Evolutionary conservation across 1,140 invertebrate genomes (phyloP).

Genomic region (Ephestia elutella): DNA sequence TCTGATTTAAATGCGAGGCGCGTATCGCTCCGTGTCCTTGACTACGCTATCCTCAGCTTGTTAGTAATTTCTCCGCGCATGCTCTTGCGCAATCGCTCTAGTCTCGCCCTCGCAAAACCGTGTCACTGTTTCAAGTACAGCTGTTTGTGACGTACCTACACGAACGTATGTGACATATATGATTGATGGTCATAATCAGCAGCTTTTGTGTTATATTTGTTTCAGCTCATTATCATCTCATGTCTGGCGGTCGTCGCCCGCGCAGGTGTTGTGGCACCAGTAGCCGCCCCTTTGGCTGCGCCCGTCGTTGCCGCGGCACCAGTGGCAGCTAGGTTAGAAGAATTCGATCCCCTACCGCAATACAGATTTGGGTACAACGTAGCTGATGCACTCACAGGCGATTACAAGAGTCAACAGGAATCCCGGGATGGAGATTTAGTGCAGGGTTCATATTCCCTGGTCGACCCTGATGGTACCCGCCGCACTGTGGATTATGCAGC

Average conservation of each 20-base stretch:
- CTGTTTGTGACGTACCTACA: slow-evolving; percentile 28
- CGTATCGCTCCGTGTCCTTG: slow-evolving; percentile 45
- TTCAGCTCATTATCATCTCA: slow-evolving; percentile 50
- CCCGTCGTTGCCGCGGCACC: slow-evolving; percentile 45
- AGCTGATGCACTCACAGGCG: slow-evolving; percentile 75
- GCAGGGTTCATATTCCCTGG: slow-evolving; percentile 77
- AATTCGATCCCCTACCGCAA: slow-evolving; percentile 77
- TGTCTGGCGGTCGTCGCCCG: slow-evolving; percentile 49
- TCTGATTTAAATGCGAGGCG: slow-evolving; percentile 40
- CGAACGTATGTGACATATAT: slow-evolving; percentile 1
- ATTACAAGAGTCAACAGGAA: slow-evolving; percentile 69
- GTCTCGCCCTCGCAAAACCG: slow-evolving; percentile 53
- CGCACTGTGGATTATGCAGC: slow-evolving; percentile 79
- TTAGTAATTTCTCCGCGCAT: slow-evolving; percentile 60
- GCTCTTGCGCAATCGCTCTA: slow-evolving; percentile 52
- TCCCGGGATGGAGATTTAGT: slow-evolving; percentile 77
- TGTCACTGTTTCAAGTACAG: slow-evolving; percentile 68
- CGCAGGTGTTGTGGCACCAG: slow-evolving; percentile 37
- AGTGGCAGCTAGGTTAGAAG: slow-evolving; percentile 54
- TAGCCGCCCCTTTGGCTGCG: slow-evolving; percentile 42
- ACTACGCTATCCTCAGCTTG: slow-evolving; percentile 40
- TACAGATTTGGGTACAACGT: slow-evolving; percentile 81
- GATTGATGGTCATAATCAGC: neutral
- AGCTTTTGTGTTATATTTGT: neutral
- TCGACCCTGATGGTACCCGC: slow-evolving; percentile 79